These are phyloP conservation scores for Gadus macrocephalus DNA, from an alignment of 2,113 vertebrate species.

Conservation along the genomic window DNA sequence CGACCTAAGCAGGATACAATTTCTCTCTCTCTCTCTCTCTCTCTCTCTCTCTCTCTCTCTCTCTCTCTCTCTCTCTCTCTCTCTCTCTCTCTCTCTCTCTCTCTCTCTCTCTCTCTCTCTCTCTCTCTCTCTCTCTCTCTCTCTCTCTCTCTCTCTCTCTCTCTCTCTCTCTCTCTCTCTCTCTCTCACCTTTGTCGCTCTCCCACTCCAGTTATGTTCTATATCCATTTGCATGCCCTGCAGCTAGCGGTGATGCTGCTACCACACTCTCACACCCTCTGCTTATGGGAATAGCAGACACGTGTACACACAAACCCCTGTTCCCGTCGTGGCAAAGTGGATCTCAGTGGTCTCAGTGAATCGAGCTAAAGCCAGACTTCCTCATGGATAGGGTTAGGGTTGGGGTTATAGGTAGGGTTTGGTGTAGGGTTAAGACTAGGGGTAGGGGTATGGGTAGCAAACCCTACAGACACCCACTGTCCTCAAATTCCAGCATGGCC, in stretches of 20 bases:
- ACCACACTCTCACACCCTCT: constrained; percentile 1
- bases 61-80: constrained; percentile 5
- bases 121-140: constrained; percentile 18
- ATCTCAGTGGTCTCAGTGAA: not conserved
- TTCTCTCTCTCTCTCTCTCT: constrained; percentile 37
- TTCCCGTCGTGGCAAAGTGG: not conserved
- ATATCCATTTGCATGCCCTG: not conserved
- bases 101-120: constrained; percentile 20
- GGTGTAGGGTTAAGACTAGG: no score
- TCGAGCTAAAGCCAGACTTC: not conserved
- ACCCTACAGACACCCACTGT: not conserved
- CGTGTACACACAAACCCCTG: not conserved
- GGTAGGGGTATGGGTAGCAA: not conserved
- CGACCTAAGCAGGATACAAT: constrained; percentile 46
- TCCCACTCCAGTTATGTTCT: constrained; percentile 10
- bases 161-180: constrained; percentile 3
- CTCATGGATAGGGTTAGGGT: no score
- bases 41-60: constrained; percentile 26
- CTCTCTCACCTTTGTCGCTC: constrained; percentile 1
- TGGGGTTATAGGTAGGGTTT: no score
- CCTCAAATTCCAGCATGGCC: not conserved
- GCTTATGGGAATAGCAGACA: not conserved
- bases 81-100: constrained; percentile 38
- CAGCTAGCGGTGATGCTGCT: constrained; percentile 3
- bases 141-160: constrained; percentile 39